Percentiles rank a stretch among this genome's conserved stretches.
phyloP scores from a whole-genome alignment of 2,113 vertebrate species.

The Pogonocichla stellata region DNA sequence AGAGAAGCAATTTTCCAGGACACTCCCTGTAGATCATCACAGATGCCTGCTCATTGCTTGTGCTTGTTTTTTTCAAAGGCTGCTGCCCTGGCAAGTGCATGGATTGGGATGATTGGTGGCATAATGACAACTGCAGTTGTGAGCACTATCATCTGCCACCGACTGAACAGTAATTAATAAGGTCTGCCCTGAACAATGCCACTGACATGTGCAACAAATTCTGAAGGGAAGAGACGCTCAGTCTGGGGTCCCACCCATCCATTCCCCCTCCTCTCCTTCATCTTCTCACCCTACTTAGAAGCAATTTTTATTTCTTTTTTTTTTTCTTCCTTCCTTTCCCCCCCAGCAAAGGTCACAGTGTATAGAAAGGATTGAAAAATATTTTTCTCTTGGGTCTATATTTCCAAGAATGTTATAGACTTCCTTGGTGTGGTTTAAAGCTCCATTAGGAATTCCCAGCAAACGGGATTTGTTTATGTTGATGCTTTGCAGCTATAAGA shows the following conservation, averaged over 20 bases:
- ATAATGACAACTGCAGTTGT: not conserved
- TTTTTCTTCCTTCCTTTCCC: too few relatives aligned
- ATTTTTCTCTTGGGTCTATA: not conserved
- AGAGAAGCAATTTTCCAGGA: not conserved
- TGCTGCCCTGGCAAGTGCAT: not conserved
- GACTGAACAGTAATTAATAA: slow-evolving; percentile 22
- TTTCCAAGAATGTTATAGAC: not conserved
- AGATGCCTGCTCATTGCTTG: not conserved
- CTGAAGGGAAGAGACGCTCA: not conserved
- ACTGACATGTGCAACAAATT: slow-evolving; percentile 10
- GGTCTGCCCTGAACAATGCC: slow-evolving; percentile 5
- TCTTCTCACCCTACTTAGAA: not conserved
- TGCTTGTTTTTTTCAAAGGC: not conserved
- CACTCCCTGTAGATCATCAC: not conserved
- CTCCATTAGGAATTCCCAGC: not conserved
- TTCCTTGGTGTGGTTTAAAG: not conserved
- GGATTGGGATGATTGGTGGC: not conserved
- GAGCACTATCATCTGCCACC: slow-evolving; percentile 8
- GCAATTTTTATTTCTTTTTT: too few relatives aligned
- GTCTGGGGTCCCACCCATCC: not conserved
- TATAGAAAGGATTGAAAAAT: not conserved
- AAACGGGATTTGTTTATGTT: not conserved
- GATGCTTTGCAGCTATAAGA: not conserved
- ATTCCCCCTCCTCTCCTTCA: not conserved
- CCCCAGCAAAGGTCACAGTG: not conserved